Percentiles rank a stretch among this genome's conserved stretches.
These are phyloP conservation scores for Morbakka virulenta DNA, from an alignment of 30 jellyfish, hydroid and myxozoan species.

Conservation along the genomic window DNA sequence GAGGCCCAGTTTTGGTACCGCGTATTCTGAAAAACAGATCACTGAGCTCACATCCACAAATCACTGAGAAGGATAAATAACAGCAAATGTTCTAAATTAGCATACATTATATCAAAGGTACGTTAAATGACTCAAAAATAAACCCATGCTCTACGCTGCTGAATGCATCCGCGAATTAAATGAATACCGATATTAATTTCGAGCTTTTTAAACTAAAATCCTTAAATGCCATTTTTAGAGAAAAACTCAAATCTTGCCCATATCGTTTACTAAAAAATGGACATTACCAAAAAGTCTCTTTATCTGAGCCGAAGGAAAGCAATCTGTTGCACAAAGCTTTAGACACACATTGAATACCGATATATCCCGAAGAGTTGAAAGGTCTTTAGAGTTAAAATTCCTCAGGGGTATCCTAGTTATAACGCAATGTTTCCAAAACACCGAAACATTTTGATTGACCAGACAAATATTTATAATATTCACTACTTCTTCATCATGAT, in stretches of 20 bases:
- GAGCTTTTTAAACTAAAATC: not conserved
- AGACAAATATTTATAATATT: no score
- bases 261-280: not conserved
- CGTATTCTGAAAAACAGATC: no score
- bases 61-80: no score
- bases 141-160: not conserved
- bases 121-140: not conserved
- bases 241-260: not conserved
- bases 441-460: no score
- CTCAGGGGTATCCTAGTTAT: no score
- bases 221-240: not conserved
- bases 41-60: no score
- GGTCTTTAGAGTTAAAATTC: not conserved
- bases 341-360: not conserved
- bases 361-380: not conserved
- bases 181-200: not conserved
- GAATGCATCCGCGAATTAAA: not conserved
- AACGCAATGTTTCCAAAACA: no score
- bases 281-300: not conserved
- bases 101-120: no score
- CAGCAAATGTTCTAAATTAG: no score
- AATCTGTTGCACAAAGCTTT: not conserved
- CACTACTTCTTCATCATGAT: no score
- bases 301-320: not conserved
- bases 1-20: no score